Evolutionary conservation across 2,888 invertebrate genomes (phyloP).

Genomic region (Ectemnius lituratus): DNA sequence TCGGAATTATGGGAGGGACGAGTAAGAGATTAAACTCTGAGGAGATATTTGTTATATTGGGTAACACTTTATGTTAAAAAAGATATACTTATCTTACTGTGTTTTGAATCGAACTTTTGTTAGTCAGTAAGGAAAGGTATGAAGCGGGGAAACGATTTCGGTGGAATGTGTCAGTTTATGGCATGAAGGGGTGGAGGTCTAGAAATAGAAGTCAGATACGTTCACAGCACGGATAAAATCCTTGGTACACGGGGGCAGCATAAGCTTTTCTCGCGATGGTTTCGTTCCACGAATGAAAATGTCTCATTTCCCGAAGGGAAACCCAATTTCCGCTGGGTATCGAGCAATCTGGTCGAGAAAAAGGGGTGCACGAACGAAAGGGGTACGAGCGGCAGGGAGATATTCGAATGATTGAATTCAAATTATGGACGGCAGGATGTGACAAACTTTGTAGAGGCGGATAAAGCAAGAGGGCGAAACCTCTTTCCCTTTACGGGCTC

Average conservation of each 20-base stretch:
- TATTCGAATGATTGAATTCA: conserved; percentile 74
- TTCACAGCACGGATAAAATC: background rate
- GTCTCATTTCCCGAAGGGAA: conserved; percentile 51
- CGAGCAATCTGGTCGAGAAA: conserved; percentile 36
- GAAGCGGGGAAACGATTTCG: too few relatives aligned
- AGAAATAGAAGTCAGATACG: too few relatives aligned
- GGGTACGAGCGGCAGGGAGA: conserved; percentile 18
- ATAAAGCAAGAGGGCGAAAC: background rate
- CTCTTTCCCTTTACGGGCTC: background rate
- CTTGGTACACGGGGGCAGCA: conserved; percentile 15
- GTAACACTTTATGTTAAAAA: too few relatives aligned
- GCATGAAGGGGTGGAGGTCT: too few relatives aligned
- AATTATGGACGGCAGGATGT: conserved; percentile 70
- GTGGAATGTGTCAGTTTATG: too few relatives aligned
- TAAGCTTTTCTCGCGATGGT: conserved; percentile 32
- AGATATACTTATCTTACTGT: too few relatives aligned
- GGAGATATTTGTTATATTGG: too few relatives aligned
- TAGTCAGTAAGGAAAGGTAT: too few relatives aligned
- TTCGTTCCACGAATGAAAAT: conserved; percentile 25
- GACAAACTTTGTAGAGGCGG: conserved; percentile 61
- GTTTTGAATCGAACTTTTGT: too few relatives aligned
- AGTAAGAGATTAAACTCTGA: too few relatives aligned
- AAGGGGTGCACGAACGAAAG: conserved; percentile 41
- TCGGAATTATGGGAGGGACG: too few relatives aligned
- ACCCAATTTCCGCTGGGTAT: conserved; percentile 47